These are phyloP conservation scores for Araneus ventricosus DNA, from an alignment of 1,140 invertebrate species.

Conservation along the genomic window DNA sequence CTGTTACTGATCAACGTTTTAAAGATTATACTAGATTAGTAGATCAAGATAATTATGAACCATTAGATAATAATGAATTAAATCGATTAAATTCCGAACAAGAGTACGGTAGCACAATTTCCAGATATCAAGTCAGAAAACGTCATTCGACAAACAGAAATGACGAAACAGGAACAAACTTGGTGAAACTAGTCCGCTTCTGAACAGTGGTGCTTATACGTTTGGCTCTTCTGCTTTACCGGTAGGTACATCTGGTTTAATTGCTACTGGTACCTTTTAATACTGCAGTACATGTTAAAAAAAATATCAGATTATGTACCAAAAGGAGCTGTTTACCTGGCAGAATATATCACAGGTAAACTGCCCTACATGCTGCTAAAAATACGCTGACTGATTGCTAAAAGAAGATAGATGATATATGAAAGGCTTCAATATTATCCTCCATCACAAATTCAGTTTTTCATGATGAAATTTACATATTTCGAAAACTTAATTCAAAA, in stretches of 20 bases:
- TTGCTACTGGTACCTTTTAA: too few relatives aligned
- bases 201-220: too few relatives aligned
- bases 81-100: not conserved
- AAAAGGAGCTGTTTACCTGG: not conserved
- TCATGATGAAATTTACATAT: not conserved
- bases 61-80: not conserved
- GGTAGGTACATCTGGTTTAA: too few relatives aligned
- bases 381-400: not conserved
- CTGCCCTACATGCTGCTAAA: not conserved
- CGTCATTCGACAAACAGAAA: too few relatives aligned
- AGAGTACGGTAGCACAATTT: not conserved
- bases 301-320: not conserved
- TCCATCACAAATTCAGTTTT: too few relatives aligned
- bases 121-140: too few relatives aligned
- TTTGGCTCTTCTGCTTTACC: too few relatives aligned
- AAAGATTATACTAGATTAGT: not conserved
- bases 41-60: not conserved
- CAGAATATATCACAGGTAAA: not conserved
- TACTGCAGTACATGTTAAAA: not conserved
- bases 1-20: not conserved
- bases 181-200: too few relatives aligned
- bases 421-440: too few relatives aligned
- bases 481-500: not conserved
- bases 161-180: too few relatives aligned
- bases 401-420: not conserved